Percentiles rank a stretch among this genome's conserved stretches.
Evolutionary conservation across 1,140 invertebrate species (phyloP).

Genomic region (Pomacea maculata): DNA sequence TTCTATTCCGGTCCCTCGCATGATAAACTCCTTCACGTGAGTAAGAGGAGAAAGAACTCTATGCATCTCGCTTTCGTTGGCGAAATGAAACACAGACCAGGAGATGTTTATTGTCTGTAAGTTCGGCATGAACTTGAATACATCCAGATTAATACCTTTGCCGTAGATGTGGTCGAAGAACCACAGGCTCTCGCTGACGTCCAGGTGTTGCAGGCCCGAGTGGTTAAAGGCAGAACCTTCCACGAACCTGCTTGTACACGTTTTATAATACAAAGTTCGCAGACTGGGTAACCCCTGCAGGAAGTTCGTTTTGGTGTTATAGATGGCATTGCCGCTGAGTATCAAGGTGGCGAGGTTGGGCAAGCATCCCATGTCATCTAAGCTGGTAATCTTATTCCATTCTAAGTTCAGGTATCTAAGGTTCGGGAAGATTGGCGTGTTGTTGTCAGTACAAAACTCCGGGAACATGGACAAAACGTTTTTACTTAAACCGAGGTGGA

Average conservation of each 20-base stretch:
- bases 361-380: conserved; percentile 7
- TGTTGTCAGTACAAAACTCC: background rate
- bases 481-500: background rate
- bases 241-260: conserved; percentile 4
- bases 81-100: conserved; percentile 16
- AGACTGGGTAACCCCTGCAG: conserved; percentile 14
- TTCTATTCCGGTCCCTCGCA: background rate
- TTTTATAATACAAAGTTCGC: background rate
- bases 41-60: conserved; percentile 3
- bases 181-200: conserved; percentile 22
- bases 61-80: background rate
- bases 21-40: conserved; percentile 1
- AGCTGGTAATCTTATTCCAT: conserved; percentile 10
- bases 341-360: conserved; percentile 2
- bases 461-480: background rate
- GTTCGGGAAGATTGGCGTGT: background rate
- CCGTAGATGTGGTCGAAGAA: conserved; percentile 10
- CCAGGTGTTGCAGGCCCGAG: conserved; percentile 2
- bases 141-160: background rate
- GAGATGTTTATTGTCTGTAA: conserved; percentile 12
- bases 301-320: conserved; percentile 4
- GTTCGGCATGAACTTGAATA: conserved; percentile 4
- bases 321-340: conserved; percentile 9
- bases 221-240: conserved; percentile 20
- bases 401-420: background rate